phyloP scores from a whole-genome alignment of 2,113 vertebrate species.

The Anarhynchus alexandrinus region DNA sequence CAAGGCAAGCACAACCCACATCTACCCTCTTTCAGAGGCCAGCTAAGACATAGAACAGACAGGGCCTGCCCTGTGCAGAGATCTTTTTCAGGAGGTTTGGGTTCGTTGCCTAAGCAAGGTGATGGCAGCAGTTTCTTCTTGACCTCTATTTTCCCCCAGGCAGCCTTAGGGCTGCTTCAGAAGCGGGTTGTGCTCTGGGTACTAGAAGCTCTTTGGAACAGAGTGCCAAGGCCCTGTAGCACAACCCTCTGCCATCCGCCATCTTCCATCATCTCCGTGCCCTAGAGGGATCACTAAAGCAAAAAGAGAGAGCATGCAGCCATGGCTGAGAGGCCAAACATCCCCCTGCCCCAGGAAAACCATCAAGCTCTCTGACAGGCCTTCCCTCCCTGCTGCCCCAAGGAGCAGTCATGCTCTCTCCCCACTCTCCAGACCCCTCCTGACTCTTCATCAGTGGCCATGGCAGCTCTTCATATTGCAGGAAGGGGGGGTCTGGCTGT shows the following conservation, averaged over 20 bases:
- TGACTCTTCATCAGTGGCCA: background rate
- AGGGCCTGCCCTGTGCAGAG: accelerated
- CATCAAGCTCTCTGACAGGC: background rate
- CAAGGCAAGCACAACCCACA: background rate
- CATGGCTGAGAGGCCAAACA: background rate
- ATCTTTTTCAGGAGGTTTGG: background rate
- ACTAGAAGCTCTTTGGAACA: background rate
- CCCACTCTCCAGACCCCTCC: background rate
- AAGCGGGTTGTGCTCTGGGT: background rate
- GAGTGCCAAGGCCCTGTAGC: background rate
- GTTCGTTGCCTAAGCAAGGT: background rate
- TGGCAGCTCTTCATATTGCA: background rate
- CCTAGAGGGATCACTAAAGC: background rate
- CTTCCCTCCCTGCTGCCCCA: background rate
- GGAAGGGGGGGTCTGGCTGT: background rate
- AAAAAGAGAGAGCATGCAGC: background rate
- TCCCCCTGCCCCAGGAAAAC: background rate
- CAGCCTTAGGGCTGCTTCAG: background rate
- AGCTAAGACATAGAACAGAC: background rate
- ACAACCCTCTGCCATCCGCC: background rate
- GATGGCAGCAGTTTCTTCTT: background rate
- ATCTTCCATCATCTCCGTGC: background rate
- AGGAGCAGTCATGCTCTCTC: background rate
- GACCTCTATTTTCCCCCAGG: background rate
- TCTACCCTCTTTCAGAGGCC: background rate